phyloP scores from a whole-genome alignment of 2,113 vertebrate species.

The Rhinolophus ferrumequinum region DNA sequence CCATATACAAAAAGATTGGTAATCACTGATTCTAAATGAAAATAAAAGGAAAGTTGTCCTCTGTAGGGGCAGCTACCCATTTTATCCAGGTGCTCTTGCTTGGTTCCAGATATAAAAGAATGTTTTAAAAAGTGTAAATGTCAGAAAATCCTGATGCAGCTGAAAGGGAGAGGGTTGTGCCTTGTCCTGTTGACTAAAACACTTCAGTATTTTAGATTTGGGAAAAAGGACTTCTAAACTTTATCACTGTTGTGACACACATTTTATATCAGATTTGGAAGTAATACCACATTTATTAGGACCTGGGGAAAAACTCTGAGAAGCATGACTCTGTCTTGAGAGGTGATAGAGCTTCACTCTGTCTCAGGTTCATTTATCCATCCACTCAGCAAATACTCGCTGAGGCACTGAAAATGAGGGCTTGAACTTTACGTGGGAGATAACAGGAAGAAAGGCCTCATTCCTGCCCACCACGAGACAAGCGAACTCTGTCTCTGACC shows the following conservation, averaged over 20 bases:
- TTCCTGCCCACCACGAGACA: not conserved
- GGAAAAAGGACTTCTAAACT: not conserved
- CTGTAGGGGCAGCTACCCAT: not conserved
- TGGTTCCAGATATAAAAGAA: not conserved
- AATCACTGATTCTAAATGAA: not conserved
- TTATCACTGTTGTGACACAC: not conserved
- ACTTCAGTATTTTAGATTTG: not conserved
- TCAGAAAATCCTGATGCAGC: not conserved
- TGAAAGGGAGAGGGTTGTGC: too few relatives aligned
- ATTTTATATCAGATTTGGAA: not conserved
- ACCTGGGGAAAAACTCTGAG: not conserved
- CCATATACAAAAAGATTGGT: not conserved
- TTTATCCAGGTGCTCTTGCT: not conserved
- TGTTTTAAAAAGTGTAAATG: not conserved
- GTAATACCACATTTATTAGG: not conserved
- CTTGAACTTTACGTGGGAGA: not conserved
- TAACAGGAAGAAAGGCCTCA: not conserved
- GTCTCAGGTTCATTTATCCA: not conserved
- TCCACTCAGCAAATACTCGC: not conserved
- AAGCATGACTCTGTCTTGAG: not conserved
- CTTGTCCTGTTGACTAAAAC: not conserved
- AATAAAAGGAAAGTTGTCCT: not conserved
- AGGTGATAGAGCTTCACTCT: not conserved
- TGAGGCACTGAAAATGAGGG: not conserved
- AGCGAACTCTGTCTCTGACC: not conserved